These are phyloP conservation scores for Ethmia dodecea DNA, from an alignment of 2,888 invertebrate genomes.

Conservation along the genomic window DNA sequence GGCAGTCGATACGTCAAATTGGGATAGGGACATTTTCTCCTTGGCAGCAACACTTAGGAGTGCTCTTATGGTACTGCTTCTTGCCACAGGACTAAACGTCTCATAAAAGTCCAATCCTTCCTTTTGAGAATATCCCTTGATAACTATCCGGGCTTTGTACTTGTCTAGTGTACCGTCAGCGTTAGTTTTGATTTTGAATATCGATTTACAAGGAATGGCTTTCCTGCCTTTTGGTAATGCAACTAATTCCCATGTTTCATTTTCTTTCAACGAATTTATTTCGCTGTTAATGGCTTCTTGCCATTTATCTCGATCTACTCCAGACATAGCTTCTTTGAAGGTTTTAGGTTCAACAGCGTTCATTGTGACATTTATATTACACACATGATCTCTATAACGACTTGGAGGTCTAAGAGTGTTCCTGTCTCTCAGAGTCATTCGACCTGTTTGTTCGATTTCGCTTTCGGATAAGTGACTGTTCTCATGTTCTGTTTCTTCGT, in stretches of 20 bases:
- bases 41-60: slow-evolving; percentile 12
- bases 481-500: too few species aligned
- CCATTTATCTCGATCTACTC: slow-evolving; percentile 14
- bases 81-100: slow-evolving; percentile 16
- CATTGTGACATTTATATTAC: too few species aligned
- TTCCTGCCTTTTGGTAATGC: slow-evolving; percentile 19
- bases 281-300: slow-evolving; percentile 24
- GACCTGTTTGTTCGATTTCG: too few species aligned
- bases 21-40: slow-evolving; percentile 4
- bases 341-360: slow-evolving; percentile 1
- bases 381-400: background rate
- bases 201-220: slow-evolving; percentile 17
- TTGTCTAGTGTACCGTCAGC: slow-evolving; percentile 17
- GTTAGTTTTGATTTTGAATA: slow-evolving; percentile 20
- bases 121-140: slow-evolving; percentile 10
- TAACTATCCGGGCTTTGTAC: slow-evolving; percentile 22
- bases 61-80: slow-evolving; percentile 9
- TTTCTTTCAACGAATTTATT: slow-evolving; percentile 20
- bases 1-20: slow-evolving; percentile 11
- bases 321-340: slow-evolving; percentile 4
- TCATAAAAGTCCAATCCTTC: slow-evolving; percentile 14
- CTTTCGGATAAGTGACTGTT: too few species aligned
- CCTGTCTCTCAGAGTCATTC: background rate
- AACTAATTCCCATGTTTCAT: slow-evolving; percentile 10
- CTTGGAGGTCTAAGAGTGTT: background rate